Base-by-base conservation (phyloP, 2,797 vertebrate genomes). In the Aratinga solstitialis region DNA sequence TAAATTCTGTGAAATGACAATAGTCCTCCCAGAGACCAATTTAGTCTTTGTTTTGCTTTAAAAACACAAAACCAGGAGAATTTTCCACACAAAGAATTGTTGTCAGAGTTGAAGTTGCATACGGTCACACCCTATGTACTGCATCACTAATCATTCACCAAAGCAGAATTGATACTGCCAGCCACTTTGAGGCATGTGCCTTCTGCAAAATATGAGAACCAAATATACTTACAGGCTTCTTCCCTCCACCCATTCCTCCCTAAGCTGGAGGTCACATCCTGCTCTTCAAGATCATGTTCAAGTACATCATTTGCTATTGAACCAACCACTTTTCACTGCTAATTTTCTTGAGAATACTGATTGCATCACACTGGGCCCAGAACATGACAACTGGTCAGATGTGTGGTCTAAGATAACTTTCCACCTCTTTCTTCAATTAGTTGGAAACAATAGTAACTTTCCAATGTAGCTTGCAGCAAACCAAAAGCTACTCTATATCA, bases 1-100 rank as follows among this genome's bases (percentile, higher is more conserved):
- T 86, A 90, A 94, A 71, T 89, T 90, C 67, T 91, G 30, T 50
- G 19, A 76, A 34, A 94, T 63, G 36, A 61, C 63, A 91, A 47
- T 16, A 79, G 59, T 29, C 27, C 6, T 79, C 34, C 26, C 24
- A 82, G 27, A 84, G 51, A 56, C 6, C 38, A 78, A 86, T 88
- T 86, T 53, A 79, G 17, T 17, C 15, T 84, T 88, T 90, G 32
- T 82, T 93, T 95, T 59, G 43, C 11, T 42, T 79, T 56, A 71
- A 84, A 94, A 94, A 53, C 34, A 42, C 14, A 67, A 61, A 91
- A 38, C 11, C 5, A 11, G 48, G 29, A 23, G n/a, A 82, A 67
- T 53, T 94, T 90, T 71, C 62, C 47, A 34, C 48, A 51, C 27
- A 72, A 67, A 83, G 38, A 30, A 7, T 16, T 43, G 10, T 29